Evolutionary conservation across 1,140 invertebrate species (phyloP).

Genomic region (Holcopasites calliopsidis): DNA sequence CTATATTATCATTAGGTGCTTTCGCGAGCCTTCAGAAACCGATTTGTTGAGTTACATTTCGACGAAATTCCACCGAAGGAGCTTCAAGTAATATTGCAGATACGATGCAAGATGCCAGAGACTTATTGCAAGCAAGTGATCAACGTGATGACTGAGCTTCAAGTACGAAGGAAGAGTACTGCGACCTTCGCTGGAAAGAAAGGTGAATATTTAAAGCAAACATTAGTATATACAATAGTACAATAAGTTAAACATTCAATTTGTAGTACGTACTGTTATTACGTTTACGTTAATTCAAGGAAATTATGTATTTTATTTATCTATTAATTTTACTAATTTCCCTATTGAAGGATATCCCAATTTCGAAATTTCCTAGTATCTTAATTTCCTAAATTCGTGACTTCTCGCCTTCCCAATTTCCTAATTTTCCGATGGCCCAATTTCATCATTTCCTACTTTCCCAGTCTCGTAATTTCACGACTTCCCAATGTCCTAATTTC

Average conservation of each 20-base stretch:
- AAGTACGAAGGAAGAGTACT: conserved; percentile 89
- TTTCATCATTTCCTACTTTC: no score
- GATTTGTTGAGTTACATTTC: conserved; percentile 99
- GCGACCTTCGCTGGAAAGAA: conserved; percentile 96
- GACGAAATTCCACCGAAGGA: conserved; percentile 95
- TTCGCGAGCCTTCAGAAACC: conserved; percentile 97
- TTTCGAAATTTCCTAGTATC: no score
- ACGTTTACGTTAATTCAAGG: no score
- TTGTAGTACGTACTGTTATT: no score
- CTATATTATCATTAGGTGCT: conserved; percentile 79
- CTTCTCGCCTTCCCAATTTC: no score
- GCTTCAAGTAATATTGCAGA: conserved; percentile 93
- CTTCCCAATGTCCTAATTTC: no score
- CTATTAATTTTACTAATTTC: background rate
- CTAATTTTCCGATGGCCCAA: no score
- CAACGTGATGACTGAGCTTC: conserved; percentile 94
- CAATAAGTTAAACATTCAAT: no score
- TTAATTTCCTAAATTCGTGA: no score
- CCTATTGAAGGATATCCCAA: no score
- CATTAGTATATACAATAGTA: no score
- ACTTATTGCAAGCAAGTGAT: conserved; percentile 96
- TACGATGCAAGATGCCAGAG: conserved; percentile 92
- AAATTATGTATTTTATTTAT: background rate
- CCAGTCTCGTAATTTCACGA: no score
- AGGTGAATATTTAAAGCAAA: conserved; percentile 82